phyloP scores from a whole-genome alignment of 2,888 invertebrate species.

The Poecilus cupreus region DNA sequence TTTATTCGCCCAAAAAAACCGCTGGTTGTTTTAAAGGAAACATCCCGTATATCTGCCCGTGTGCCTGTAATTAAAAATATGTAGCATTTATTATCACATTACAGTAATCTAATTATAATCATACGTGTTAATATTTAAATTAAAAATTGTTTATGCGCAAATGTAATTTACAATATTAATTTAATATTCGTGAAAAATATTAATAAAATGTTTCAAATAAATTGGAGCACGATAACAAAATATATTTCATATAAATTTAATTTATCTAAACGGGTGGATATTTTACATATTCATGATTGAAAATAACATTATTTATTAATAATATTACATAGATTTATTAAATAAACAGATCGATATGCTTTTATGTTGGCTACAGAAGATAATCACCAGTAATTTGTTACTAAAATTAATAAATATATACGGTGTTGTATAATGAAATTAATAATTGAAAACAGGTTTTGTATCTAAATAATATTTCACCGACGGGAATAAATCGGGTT shows the following conservation, averaged over 20 bases:
- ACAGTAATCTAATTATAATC: too few relatives aligned
- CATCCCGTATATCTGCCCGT: too few relatives aligned
- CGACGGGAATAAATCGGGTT: background rate
- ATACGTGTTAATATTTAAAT: too few relatives aligned
- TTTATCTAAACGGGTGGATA: background rate
- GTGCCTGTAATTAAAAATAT: too few relatives aligned
- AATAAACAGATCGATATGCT: background rate
- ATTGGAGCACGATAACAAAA: background rate
- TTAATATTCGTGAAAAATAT: too few relatives aligned
- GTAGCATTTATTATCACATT: too few relatives aligned
- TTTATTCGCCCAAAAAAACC: too few relatives aligned
- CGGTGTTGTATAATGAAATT: background rate
- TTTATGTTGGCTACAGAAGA: background rate
- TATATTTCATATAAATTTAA: background rate
- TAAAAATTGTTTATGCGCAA: too few relatives aligned
- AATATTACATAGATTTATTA: background rate
- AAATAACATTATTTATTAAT: slow-evolving; percentile 4
- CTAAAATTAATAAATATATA: background rate
- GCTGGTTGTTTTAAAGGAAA: too few relatives aligned
- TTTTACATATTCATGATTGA: slow-evolving; percentile 6
- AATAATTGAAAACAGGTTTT: background rate
- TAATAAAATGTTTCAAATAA: background rate
- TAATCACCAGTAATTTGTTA: slow-evolving; percentile 1
- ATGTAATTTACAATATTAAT: too few relatives aligned
- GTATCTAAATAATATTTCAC: background rate